Evolutionary conservation across 2,113 vertebrate genomes (phyloP).

Genomic region (Rostratula benghalensis): DNA sequence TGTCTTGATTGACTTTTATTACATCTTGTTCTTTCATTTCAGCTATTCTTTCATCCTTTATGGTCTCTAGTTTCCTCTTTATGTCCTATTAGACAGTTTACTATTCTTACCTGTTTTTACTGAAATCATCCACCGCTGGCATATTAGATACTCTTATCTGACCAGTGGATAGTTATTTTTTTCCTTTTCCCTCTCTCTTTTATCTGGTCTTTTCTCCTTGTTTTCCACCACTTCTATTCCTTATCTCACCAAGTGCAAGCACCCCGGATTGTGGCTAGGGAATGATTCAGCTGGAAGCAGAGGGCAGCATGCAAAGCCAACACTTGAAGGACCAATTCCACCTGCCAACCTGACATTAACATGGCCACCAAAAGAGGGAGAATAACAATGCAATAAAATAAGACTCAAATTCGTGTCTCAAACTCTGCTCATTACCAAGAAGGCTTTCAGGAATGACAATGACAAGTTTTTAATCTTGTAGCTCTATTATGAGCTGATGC

Average conservation of each 20-base stretch:
- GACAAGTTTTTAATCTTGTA: slow-evolving; percentile 44
- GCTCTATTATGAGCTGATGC: slow-evolving; percentile 11
- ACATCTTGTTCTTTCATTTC: background rate
- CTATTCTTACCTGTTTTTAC: background rate
- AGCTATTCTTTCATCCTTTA: background rate
- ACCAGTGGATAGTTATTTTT: background rate
- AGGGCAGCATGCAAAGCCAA: background rate
- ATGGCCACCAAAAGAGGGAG: background rate
- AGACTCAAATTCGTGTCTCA: background rate
- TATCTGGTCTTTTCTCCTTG: background rate
- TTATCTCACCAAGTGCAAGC: background rate
- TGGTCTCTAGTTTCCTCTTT: background rate
- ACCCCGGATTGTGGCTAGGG: background rate
- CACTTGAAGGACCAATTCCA: background rate
- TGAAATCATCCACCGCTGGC: background rate
- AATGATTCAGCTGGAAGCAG: slow-evolving; percentile 11
- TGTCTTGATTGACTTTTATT: background rate
- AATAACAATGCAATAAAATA: slow-evolving; percentile 1
- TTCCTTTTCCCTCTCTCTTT: background rate
- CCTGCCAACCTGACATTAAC: background rate
- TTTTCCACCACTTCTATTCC: background rate
- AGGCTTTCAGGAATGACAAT: slow-evolving; percentile 13
- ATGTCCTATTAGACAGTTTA: background rate
- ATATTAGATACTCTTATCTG: background rate
- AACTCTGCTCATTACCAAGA: slow-evolving; percentile 1